Evolutionary conservation across 2,888 invertebrate genomes (phyloP), one percentile per base, ranked within the genome.

Genomic region (Philhelius pedissequus): DNA sequence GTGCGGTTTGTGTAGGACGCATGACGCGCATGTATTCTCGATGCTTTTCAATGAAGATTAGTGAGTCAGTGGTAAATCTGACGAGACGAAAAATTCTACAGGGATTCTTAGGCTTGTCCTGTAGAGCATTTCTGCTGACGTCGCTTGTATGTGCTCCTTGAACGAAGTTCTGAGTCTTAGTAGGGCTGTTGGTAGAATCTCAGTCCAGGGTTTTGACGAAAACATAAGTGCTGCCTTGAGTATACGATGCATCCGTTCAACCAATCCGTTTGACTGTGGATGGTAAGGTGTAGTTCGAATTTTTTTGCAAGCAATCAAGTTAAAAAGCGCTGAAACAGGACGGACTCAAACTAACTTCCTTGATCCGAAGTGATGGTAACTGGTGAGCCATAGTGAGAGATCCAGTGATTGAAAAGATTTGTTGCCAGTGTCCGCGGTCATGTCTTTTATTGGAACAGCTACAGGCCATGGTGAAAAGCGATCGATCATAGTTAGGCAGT

Each of bases 311-410:
- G 62, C 52, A 22, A 40, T 52, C 40, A 62, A 38, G 4, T 73
- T 40, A 4, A 43, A 22, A n/a, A 71, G 71, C n/a, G 60, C 25
- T 30, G 30, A 38, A 78, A 78, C 8, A 77, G 78, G 66, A 27
- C 50, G 11, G 50, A 50, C 13, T 50, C 50, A 27, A 50, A 50
- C 25, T 50, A 27, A 2, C 13, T 13, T 4, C 50, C 50, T 50
- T 50, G 50, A 20, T 50, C 50, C 1, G 50, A 6, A 25, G 50
- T 25, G 11, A 66, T 38, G 1, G 50, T 38, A 1, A 27, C 43
- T 1, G 64, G 54, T 32, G 60, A 38, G 11, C 43, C 62, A 25
- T 60, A 69, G n/a, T 60, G 58, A 18, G 75, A 15, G 27, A 66
- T 48, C 38, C 64, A 74, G 50, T 66, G 54, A 3, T 40, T 56